Evolutionary conservation across 1,140 invertebrate species (phyloP).

Genomic region (Bemisia tabaci): DNA sequence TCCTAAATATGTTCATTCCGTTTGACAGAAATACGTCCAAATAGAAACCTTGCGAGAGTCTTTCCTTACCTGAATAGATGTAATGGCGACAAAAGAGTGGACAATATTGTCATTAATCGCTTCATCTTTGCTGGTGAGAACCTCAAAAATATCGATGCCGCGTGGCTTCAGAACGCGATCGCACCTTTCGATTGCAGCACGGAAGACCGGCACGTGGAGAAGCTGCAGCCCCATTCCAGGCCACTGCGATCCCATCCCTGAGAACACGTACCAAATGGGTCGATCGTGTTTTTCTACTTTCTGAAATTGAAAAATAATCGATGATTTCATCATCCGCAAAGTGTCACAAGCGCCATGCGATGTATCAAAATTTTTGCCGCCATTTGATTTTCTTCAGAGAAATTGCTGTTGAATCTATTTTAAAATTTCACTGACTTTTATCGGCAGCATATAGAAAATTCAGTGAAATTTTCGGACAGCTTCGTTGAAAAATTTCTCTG

Average conservation of each 20-base stretch:
- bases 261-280: conserved; percentile 36
- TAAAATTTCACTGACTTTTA: too few relatives aligned
- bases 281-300: conserved; percentile 22
- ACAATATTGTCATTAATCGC: conserved; percentile 43
- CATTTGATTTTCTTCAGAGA: too few relatives aligned
- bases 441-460: too few relatives aligned
- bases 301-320: conserved; percentile 5
- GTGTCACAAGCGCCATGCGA: too few relatives aligned
- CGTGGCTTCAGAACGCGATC: conserved; percentile 38
- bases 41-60: conserved; percentile 55
- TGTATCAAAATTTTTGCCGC: too few relatives aligned
- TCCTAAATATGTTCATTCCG: conserved; percentile 58
- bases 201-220: conserved; percentile 50
- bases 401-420: too few relatives aligned
- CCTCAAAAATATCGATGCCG: conserved; percentile 43
- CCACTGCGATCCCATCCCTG: conserved; percentile 55
- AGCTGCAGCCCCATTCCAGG: conserved; percentile 42
- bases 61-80: conserved; percentile 62
- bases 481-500: too few relatives aligned
- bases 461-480: too few relatives aligned
- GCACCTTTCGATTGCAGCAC: conserved; percentile 43
- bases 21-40: too few relatives aligned
- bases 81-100: conserved; percentile 54
- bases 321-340: too few relatives aligned
- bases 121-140: conserved; percentile 42